Percentiles rank a stretch among this genome's conserved stretches.
These are phyloP conservation scores for Drymodes brunneopygia DNA, from an alignment of 2,113 vertebrate genomes.

Conservation along the genomic window DNA sequence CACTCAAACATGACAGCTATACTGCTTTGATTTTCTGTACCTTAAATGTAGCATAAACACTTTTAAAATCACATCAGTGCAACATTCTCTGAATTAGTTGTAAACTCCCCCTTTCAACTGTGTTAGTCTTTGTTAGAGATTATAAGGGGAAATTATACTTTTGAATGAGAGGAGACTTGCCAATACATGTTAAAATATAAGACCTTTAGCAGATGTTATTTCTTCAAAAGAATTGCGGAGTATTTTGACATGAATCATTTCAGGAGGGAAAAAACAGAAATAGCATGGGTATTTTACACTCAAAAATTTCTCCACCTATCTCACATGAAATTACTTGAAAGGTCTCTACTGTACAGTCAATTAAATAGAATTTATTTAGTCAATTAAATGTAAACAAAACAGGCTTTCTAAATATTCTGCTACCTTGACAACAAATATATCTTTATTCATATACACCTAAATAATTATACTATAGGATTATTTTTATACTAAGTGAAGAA, in stretches of 20 bases:
- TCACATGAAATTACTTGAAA: neutral
- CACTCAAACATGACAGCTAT: slow-evolving; percentile 17
- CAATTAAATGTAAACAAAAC: neutral
- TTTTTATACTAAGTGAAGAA: neutral
- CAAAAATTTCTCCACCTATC: neutral
- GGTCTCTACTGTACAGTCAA: neutral
- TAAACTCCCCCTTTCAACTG: neutral
- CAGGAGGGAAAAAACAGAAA: neutral
- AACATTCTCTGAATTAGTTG: neutral
- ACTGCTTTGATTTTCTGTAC: slow-evolving; percentile 15
- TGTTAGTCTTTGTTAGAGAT: neutral
- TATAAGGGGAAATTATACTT: neutral
- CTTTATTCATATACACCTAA: neutral
- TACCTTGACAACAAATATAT: neutral
- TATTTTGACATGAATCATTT: neutral
- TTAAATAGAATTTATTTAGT: neutral
- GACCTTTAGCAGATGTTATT: neutral
- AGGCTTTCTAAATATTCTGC: accelerated
- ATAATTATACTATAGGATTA: neutral
- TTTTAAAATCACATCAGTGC: neutral
- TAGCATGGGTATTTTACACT: neutral
- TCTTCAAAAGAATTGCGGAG: neutral
- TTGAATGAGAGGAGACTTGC: neutral
- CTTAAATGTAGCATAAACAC: slow-evolving; percentile 1
- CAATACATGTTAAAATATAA: neutral